phyloP scores from a whole-genome alignment of 2,113 vertebrate species.

The Eurypyga helias region DNA sequence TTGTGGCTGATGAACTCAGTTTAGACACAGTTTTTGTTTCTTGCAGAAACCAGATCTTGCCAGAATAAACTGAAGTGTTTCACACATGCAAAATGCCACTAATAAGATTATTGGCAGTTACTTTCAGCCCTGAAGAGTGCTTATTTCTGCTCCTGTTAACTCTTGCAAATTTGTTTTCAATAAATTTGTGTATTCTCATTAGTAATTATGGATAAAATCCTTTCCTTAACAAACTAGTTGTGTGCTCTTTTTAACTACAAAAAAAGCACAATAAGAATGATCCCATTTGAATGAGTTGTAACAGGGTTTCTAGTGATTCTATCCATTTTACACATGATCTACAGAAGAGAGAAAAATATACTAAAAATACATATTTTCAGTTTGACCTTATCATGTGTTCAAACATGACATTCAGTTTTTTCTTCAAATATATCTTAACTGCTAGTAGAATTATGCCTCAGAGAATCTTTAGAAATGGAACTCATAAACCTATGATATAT shows the following conservation, averaged over 20 bases:
- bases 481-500: not conserved
- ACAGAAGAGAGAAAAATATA: not conserved
- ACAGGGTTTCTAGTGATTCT: not conserved
- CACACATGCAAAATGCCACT: not conserved
- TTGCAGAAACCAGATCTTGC: not conserved
- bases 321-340: not conserved
- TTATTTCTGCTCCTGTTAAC: not conserved
- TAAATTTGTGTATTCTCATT: not conserved
- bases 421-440: not conserved
- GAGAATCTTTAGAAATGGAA: not conserved
- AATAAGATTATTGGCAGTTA: not conserved
- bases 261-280: not conserved
- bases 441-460: not conserved
- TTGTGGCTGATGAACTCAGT: not conserved
- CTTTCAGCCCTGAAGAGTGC: not conserved
- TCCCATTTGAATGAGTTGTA: not conserved
- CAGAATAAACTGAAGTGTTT: not conserved
- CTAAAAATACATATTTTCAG: not conserved
- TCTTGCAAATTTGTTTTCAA: not conserved
- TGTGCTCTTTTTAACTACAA: not conserved
- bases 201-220: not conserved
- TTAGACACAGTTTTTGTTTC: not conserved
- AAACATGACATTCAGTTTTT: not conserved
- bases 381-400: not conserved
- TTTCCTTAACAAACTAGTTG: not conserved